Conservation (phyloP, 2,113 vertebrate species). For the Neomonachus schauinslandi region DNA sequence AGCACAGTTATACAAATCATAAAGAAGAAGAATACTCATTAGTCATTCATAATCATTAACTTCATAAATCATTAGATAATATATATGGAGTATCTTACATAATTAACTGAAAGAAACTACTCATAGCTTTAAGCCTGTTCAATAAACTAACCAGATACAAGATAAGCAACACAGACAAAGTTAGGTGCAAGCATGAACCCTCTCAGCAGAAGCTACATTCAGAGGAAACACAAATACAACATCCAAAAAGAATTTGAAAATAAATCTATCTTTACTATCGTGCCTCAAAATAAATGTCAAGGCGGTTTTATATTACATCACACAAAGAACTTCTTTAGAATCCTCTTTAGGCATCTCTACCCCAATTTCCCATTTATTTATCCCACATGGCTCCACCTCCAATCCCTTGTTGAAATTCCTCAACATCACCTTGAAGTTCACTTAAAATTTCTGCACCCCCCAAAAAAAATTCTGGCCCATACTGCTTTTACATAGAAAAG, state of each 20-base stretch:
- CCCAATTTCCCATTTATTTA: not conserved
- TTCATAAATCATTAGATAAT: constrained; percentile 20
- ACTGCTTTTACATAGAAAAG: not conserved
- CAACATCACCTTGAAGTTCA: not conserved
- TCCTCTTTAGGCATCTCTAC: not conserved
- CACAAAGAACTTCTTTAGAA: not conserved
- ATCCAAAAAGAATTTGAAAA: not conserved
- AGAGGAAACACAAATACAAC: not conserved
- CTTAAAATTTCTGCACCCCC: not conserved
- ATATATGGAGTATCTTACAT: not conserved
- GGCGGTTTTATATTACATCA: not conserved
- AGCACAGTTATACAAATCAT: not conserved
- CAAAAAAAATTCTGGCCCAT: not conserved
- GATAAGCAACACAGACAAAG: not conserved
- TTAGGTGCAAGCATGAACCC: accelerated
- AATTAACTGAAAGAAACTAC: not conserved
- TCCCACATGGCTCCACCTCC: not conserved
- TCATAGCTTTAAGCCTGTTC: not conserved
- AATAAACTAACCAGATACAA: not conserved
- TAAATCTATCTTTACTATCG: not conserved
- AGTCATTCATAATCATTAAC: not conserved
- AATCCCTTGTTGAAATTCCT: not conserved
- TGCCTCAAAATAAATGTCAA: not conserved
- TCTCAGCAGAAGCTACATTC: too few relatives aligned
- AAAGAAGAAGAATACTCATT: not conserved